phyloP scores from a whole-genome alignment of 2,888 invertebrate genomes.

The Nemurella pictetii region DNA sequence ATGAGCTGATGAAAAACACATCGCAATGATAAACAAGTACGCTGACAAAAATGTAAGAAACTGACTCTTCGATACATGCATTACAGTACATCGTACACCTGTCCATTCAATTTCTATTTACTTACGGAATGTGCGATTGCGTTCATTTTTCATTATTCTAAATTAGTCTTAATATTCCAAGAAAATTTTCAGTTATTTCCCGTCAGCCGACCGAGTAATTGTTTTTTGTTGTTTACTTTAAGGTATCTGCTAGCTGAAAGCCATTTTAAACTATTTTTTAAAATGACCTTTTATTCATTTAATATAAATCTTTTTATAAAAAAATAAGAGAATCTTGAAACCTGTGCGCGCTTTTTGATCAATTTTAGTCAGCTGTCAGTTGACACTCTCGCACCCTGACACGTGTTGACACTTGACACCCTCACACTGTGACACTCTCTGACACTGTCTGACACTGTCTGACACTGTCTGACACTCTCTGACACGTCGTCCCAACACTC shows the following conservation, averaged over 20 bases:
- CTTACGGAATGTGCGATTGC: background rate
- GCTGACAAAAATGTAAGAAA: background rate
- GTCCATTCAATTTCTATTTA: background rate
- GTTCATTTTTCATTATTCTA: background rate
- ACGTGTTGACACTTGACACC: too few relatives aligned
- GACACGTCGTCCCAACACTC: too few relatives aligned
- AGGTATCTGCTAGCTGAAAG: background rate
- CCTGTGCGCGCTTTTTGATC: too few relatives aligned
- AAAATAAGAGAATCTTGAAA: too few relatives aligned
- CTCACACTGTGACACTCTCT: too few relatives aligned
- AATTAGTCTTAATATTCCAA: background rate
- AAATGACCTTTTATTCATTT: too few relatives aligned
- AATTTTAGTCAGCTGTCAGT: too few relatives aligned
- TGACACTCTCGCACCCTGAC: too few relatives aligned
- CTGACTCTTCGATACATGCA: background rate
- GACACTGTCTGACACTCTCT: too few relatives aligned
- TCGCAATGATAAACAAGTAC: background rate
- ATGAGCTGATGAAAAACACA: background rate
- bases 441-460: too few relatives aligned
- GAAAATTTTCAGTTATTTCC: background rate
- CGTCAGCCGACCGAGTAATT: background rate
- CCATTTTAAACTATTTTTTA: too few relatives aligned
- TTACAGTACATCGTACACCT: background rate
- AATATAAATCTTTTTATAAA: too few relatives aligned
- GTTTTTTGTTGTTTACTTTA: background rate